Evolutionary conservation across 2,113 vertebrate species (phyloP).

Genomic region (Hypocryptadius cinnamomeus): DNA sequence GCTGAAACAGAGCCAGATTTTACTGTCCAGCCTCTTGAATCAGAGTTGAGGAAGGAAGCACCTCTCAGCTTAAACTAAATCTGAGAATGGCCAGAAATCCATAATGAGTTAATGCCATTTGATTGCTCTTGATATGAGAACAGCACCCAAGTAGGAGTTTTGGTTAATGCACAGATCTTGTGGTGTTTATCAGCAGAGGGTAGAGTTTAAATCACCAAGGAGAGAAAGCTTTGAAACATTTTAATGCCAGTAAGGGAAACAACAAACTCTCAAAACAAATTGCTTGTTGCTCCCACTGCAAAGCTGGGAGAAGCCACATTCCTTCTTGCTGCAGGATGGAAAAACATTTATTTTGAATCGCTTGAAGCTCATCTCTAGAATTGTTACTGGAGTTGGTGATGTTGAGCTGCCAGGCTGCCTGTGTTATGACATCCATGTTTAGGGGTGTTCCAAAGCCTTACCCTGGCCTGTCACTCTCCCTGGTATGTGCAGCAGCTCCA

Average conservation of each 20-base stretch:
- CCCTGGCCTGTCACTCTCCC: not conserved
- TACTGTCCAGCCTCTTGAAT: not conserved
- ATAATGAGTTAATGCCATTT: not conserved
- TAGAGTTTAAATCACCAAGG: not conserved
- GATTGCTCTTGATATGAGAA: not conserved
- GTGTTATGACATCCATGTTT: accelerated
- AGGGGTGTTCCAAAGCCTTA: not conserved
- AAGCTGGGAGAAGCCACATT: not conserved
- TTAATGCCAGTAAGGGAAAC: not conserved
- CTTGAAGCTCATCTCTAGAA: not conserved
- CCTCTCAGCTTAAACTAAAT: not conserved
- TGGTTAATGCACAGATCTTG: not conserved
- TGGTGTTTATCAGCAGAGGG: not conserved
- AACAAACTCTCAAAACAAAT: not conserved
- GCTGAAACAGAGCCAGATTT: not conserved
- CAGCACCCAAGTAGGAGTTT: not conserved
- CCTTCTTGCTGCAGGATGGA: not conserved
- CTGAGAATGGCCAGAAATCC: not conserved
- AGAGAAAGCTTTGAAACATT: not conserved
- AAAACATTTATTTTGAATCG: not conserved
- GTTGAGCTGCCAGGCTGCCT: not conserved
- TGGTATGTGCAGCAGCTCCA: not conserved
- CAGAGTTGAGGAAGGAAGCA: not conserved
- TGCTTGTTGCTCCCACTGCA: accelerated
- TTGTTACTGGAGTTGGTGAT: not conserved